phyloP scores from a whole-genome alignment of 1,140 invertebrate genomes.

The Stegodyphus dumicola region DNA sequence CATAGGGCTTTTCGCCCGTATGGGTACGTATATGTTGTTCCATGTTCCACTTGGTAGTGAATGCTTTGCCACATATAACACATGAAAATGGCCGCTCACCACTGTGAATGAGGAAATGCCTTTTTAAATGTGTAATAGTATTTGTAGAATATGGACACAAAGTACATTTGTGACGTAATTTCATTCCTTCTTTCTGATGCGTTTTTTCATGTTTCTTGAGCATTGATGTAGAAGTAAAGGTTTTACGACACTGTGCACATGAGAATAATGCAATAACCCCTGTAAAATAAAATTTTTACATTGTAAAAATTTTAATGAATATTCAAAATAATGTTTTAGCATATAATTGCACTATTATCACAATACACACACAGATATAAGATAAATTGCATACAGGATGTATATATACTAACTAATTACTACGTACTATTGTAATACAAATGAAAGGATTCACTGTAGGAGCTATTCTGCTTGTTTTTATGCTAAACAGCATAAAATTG shows the following conservation, averaged over 20 bases:
- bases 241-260: conserved; percentile 34
- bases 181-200: conserved; percentile 4
- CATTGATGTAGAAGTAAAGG: conserved; percentile 10
- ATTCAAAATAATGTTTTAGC: too few species aligned
- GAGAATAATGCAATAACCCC: conserved; percentile 34
- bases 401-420: too few species aligned
- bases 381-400: too few species aligned
- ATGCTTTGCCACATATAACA: conserved; percentile 79
- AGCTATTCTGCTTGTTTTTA: too few species aligned
- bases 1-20: conserved; percentile 69
- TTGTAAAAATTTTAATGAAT: too few species aligned
- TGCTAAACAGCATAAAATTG: too few species aligned
- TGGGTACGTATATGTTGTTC: conserved; percentile 68
- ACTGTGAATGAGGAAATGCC: conserved; percentile 91
- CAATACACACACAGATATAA: too few species aligned
- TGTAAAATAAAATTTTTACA: background rate
- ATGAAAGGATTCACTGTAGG: too few species aligned
- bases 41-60: conserved; percentile 69
- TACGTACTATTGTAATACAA: too few species aligned
- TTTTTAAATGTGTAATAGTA: conserved; percentile 77
- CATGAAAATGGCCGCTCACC: conserved; percentile 92
- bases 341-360: too few species aligned
- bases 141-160: conserved; percentile 50
- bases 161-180: conserved; percentile 26
- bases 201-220: conserved; percentile 45